These are phyloP conservation scores for Ornithoptera alexandrae DNA, from an alignment of 2,888 invertebrate genomes.

Conservation along the genomic window DNA sequence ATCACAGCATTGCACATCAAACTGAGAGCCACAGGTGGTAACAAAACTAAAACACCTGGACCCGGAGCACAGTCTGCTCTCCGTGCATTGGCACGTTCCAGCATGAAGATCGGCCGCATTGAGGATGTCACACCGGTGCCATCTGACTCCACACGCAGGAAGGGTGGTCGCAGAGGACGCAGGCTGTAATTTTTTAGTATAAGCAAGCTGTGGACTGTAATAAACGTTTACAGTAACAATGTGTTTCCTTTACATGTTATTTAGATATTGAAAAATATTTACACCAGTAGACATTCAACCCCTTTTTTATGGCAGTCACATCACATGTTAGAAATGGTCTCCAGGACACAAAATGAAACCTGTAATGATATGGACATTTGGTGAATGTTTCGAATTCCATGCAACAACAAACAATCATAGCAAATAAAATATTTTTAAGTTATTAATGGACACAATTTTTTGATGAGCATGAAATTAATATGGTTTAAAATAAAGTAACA, in stretches of 20 bases:
- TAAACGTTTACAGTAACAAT: slow-evolving; percentile 61
- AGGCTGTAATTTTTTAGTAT: slow-evolving; percentile 90
- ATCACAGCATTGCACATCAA: slow-evolving; percentile 99
- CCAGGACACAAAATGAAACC: too few species aligned
- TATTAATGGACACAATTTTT: too few species aligned
- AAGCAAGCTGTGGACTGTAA: slow-evolving; percentile 71
- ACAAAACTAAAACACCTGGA: slow-evolving; percentile 98
- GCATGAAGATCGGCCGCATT: slow-evolving; percentile 99
- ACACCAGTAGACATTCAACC: too few species aligned
- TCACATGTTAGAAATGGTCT: too few species aligned
- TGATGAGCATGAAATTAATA: too few species aligned
- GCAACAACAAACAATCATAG: too few species aligned
- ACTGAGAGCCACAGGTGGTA: slow-evolving; percentile 98
- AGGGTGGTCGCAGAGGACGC: slow-evolving; percentile 99
- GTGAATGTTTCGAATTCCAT: too few species aligned
- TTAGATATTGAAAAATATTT: background rate
- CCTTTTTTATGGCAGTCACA: too few species aligned
- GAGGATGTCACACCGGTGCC: slow-evolving; percentile 99
- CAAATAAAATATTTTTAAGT: too few species aligned
- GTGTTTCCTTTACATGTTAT: background rate
- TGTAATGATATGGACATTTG: too few species aligned
- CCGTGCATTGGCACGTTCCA: slow-evolving; percentile 97
- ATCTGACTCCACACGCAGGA: slow-evolving; percentile 99
- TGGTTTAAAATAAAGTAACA: too few species aligned
- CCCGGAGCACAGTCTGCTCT: slow-evolving; percentile 99